phyloP scores from a whole-genome alignment of 2,888 invertebrate genomes.

The Polymixis lichenea region DNA sequence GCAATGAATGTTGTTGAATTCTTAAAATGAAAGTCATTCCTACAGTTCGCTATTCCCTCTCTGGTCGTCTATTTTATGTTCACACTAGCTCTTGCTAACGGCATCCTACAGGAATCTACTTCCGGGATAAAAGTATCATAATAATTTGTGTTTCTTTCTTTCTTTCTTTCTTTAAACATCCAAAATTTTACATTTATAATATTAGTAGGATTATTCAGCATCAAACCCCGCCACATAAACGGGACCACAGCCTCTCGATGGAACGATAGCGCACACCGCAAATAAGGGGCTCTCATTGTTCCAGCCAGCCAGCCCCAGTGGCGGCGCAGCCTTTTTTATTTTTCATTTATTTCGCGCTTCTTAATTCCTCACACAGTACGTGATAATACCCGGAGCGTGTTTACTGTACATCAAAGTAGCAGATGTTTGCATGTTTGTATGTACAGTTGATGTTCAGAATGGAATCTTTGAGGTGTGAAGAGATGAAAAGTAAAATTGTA shows the following conservation, averaged over 20 bases:
- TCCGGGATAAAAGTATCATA: too few relatives aligned
- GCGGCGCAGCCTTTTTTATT: conserved; percentile 80
- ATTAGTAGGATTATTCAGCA: too few relatives aligned
- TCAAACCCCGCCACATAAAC: conserved; percentile 61
- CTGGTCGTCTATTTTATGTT: too few relatives aligned
- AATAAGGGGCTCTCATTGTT: conserved; percentile 84
- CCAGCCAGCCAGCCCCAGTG: conserved; percentile 71
- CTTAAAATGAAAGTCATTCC: too few relatives aligned
- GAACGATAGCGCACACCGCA: conserved; percentile 85
- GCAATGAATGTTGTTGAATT: too few relatives aligned
- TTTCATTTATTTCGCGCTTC: conserved; percentile 78
- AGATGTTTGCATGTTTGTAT: conserved; percentile 1
- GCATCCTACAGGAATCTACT: too few relatives aligned
- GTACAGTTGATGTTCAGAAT: conserved; percentile 26
- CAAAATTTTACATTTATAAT: too few relatives aligned
- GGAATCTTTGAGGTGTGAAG: not conserved
- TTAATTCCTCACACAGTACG: conserved; percentile 82
- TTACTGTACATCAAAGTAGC: conserved; percentile 54
- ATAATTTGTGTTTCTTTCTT: too few relatives aligned
- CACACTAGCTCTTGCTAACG: too few relatives aligned
- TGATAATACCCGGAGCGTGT: conserved; percentile 74
- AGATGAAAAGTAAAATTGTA: conserved; percentile 12
- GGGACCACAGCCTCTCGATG: conserved; percentile 69
- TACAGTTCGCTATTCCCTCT: too few relatives aligned
- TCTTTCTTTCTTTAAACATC: too few relatives aligned